Evolutionary conservation across 2,888 invertebrate genomes (phyloP).

Genomic region (Marronus borbonicus): DNA sequence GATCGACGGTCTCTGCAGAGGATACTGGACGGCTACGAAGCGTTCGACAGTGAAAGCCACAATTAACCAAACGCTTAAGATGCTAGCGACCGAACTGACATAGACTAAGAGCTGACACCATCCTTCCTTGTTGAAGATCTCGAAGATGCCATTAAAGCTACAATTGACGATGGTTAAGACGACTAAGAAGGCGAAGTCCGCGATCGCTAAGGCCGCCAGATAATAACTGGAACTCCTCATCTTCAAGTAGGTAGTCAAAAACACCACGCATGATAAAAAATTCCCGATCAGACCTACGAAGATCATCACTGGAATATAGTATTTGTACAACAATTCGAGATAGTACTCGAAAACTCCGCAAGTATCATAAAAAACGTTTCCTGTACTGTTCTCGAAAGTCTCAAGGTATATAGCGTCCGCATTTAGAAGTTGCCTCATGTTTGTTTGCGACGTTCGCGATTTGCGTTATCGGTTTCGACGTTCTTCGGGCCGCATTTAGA

Average conservation of each 20-base stretch:
- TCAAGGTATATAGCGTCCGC: slow-evolving; percentile 12
- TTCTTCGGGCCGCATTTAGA: neutral
- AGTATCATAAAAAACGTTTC: neutral
- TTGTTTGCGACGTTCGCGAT: neutral
- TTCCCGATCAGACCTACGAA: slow-evolving; percentile 76
- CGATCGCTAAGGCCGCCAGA: slow-evolving; percentile 75
- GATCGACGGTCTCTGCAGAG: slow-evolving; percentile 74
- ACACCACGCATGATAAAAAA: slow-evolving; percentile 74
- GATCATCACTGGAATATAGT: slow-evolving; percentile 76
- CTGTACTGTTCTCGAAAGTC: slow-evolving; percentile 4
- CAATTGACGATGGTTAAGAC: slow-evolving; percentile 73
- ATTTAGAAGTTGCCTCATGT: slow-evolving; percentile 18
- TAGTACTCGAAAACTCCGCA: slow-evolving; percentile 46
- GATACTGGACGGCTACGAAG: slow-evolving; percentile 79
- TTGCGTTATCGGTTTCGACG: neutral
- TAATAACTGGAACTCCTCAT: slow-evolving; percentile 78
- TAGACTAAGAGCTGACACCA: slow-evolving; percentile 72
- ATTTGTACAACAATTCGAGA: slow-evolving; percentile 70
- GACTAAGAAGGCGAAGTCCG: slow-evolving; percentile 76
- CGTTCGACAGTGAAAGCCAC: slow-evolving; percentile 81
- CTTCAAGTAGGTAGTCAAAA: slow-evolving; percentile 75
- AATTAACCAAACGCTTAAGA: slow-evolving; percentile 79
- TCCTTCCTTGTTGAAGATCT: slow-evolving; percentile 72
- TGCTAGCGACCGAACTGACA: slow-evolving; percentile 72
- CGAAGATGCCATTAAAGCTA: slow-evolving; percentile 71